These are phyloP conservation scores for Archocentrus centrarchus DNA, from an alignment of 2,113 vertebrate species.

Conservation along the genomic window DNA sequence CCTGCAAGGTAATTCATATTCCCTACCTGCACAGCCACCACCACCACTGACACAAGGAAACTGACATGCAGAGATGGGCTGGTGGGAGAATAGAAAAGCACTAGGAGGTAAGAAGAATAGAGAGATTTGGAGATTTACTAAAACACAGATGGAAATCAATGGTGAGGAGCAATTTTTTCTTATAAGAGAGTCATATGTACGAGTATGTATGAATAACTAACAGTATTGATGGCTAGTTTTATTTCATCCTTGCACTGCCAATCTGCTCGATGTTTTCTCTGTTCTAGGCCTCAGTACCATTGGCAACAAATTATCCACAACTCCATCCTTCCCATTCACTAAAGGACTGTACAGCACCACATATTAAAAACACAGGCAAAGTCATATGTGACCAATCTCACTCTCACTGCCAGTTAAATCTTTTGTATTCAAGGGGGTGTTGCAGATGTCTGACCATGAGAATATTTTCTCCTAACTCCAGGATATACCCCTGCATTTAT, in stretches of 20 bases:
- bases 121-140: not conserved
- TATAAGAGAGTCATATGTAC: not conserved
- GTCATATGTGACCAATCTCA: not conserved
- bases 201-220: not conserved
- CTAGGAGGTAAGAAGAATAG: not conserved
- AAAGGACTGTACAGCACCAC: not conserved
- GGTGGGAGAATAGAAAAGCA: constrained; percentile 14
- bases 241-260: not conserved
- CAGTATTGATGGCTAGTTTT: not conserved
- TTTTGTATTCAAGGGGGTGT: not conserved
- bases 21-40: constrained; percentile 69
- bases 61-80: constrained; percentile 26
- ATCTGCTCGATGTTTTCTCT: not conserved
- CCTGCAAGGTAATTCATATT: constrained; percentile 84
- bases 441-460: not conserved
- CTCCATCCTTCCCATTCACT: not conserved
- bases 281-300: not conserved
- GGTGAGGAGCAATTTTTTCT: not conserved
- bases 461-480: not conserved
- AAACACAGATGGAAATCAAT: constrained; percentile 1
- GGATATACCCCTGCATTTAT: constrained; percentile 11
- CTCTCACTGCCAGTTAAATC: not conserved
- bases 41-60: constrained; percentile 43
- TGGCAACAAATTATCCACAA: not conserved
- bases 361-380: not conserved